Base-by-base conservation (phyloP, 2,888 invertebrate genomes). In the Nomada goodeniana region DNA sequence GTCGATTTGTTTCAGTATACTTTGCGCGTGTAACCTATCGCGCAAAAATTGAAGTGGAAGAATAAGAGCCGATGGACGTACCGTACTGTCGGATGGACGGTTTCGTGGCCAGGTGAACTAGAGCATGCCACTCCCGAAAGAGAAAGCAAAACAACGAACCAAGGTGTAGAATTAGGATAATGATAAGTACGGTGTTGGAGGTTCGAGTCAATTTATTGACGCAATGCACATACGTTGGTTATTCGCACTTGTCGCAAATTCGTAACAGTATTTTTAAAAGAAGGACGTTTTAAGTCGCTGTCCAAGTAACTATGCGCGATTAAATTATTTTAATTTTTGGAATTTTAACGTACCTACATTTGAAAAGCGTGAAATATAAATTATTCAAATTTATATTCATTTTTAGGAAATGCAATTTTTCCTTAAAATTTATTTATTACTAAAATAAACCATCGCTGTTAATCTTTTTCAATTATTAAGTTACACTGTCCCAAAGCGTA, bases 41-140 rank as follows among this genome's bases (percentile, higher is more conserved):
- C 53, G 69, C 26, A 64, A 73, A 68, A 64, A 72, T 79, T 57
- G 77, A 78, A 77, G 73, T 29, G 53, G 63, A 20, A 29, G 65
- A 82, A 78, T 63, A 79, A 72, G 69, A 65, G 60, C 36, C 71
- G 69, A 75, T 73, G 82, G 83, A 79, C 82, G 82, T 79, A 74
- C 74, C 71, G 60, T 64, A 81, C 76, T 65, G 81, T 86, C 71
- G 65, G 80, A 81, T 77, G 84, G 75, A 85, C 60, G 76, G 83
- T 86, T 88, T 87, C 85, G 88, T 89, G 88, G 85, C 85, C 86
- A 87, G 90, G 91, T 82, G 91, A 93, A 93, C 91, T 93, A 93
- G 93, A 93, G 93, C 93, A 92, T 93, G 93, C 93, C 93, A 93
- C 92, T 93, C 92, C 92, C 92, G 93, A 93, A 93, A 93, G 93